phyloP scores from a whole-genome alignment of 2,797 vertebrate genomes.

The Cryptoblepharus egeriae region DNA sequence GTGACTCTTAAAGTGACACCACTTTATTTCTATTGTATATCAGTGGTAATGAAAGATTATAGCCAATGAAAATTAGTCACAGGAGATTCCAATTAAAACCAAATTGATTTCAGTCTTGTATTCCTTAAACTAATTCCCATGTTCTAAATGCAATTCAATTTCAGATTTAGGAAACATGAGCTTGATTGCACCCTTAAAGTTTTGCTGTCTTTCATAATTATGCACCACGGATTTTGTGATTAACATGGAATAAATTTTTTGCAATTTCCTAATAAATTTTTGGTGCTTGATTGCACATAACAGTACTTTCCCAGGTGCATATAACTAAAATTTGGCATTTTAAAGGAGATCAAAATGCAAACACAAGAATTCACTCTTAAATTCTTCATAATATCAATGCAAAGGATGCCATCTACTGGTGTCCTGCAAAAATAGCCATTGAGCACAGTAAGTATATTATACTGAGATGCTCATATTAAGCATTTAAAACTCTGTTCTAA shows the following conservation, averaged over 20 bases:
- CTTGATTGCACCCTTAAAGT: not conserved
- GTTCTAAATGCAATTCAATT: too few species aligned
- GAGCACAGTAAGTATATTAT: too few species aligned
- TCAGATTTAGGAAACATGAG: not conserved
- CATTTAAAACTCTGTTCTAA: not conserved
- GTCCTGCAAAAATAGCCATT: not conserved
- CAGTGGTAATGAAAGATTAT: not conserved
- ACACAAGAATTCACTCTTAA: not conserved
- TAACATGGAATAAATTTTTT: not conserved
- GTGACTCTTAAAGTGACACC: too few species aligned
- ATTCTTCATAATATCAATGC: slow-evolving; percentile 51
- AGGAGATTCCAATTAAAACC: not conserved
- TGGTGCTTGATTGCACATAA: not conserved
- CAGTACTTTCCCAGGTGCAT: not conserved
- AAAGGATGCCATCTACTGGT: slow-evolving; percentile 79
- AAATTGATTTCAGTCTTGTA: not conserved
- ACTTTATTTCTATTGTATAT: too few species aligned
- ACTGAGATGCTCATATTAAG: too few species aligned
- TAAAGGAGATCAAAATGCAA: not conserved
- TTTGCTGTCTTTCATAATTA: not conserved
- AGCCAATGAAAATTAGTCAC: not conserved
- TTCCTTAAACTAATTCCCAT: not conserved
- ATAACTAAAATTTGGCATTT: not conserved
- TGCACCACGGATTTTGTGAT: not conserved
- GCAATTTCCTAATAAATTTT: not conserved